Conservation (phyloP, 2,797 vertebrate species). For the Sebastes vulpes region DNA sequence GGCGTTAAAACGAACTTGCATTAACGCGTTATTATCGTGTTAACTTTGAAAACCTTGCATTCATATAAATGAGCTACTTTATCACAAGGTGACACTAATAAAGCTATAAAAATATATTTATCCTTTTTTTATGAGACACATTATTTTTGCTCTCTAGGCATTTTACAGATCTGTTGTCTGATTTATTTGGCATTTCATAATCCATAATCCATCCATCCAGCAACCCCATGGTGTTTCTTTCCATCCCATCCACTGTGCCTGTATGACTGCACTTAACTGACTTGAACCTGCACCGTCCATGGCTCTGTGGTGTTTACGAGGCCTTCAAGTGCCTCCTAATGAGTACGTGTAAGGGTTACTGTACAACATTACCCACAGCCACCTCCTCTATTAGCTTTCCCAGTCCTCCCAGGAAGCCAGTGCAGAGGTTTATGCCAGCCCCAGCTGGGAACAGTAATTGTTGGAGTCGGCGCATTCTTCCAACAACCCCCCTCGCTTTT, state of each 20-base stretch:
- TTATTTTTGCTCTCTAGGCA: neutral
- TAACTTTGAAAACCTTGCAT: neutral
- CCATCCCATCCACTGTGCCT: conserved; percentile 18
- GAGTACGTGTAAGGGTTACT: conserved; percentile 82
- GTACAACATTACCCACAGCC: conserved; percentile 77
- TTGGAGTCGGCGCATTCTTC: conserved; percentile 69
- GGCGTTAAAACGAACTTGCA: too few relatives aligned
- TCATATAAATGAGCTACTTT: neutral
- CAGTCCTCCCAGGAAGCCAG: conserved; percentile 71
- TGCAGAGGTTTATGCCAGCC: conserved; percentile 81
- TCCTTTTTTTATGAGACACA: neutral
- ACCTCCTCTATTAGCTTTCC: conserved; percentile 68
- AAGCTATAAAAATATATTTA: neutral
- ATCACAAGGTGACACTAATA: neutral
- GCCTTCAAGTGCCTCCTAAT: conserved; percentile 82
- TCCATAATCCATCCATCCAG: neutral
- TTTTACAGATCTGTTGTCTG: neutral
- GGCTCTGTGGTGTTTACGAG: conserved; percentile 85
- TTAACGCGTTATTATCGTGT: too few relatives aligned
- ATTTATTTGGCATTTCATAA: neutral
- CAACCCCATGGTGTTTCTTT: conserved; percentile 21
- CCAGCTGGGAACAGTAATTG: conserved; percentile 83
- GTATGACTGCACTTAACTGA: conserved; percentile 55
- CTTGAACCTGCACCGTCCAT: conserved; percentile 65
- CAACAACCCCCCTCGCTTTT: conserved; percentile 10